These are phyloP conservation scores for Anseranas semipalmata DNA, from an alignment of 2,113 vertebrate species.

Conservation along the genomic window DNA sequence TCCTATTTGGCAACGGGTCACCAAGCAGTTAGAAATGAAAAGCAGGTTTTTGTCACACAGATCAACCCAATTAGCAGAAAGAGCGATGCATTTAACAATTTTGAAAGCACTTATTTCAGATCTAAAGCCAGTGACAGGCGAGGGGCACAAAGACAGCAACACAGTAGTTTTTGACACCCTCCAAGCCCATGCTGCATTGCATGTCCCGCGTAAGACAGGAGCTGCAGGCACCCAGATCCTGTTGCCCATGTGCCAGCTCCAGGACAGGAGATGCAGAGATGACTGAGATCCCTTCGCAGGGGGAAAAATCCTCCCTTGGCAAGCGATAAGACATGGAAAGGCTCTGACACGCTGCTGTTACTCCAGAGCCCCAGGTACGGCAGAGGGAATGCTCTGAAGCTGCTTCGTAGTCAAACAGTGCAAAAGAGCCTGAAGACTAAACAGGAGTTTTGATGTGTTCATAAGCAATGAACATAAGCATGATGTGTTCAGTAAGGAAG, in stretches of 20 bases:
- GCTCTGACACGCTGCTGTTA: neutral
- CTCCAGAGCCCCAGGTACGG: neutral
- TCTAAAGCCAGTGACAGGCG: neutral
- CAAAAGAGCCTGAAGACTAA: neutral
- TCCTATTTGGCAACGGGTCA: neutral
- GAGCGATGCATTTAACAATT: neutral
- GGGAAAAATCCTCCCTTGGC: neutral
- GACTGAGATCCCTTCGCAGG: neutral
- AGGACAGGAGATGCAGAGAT: neutral
- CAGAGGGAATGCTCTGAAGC: neutral
- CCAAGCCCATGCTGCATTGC: rapidly evolving
- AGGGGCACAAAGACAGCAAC: neutral
- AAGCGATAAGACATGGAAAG: neutral
- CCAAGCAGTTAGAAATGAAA: neutral
- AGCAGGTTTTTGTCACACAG: neutral
- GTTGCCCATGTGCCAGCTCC: rapidly evolving
- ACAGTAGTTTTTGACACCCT: neutral
- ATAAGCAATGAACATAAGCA: neutral
- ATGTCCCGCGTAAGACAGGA: neutral
- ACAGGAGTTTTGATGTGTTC: neutral
- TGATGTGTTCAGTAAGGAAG: neutral
- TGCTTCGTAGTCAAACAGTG: neutral
- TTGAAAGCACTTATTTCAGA: neutral
- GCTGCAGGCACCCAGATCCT: neutral
- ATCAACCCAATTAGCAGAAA: neutral